Evolutionary conservation across 2,888 invertebrate genomes (phyloP), one percentile per base, ranked within the genome.

Genomic region (Notodonta dromedarius): DNA sequence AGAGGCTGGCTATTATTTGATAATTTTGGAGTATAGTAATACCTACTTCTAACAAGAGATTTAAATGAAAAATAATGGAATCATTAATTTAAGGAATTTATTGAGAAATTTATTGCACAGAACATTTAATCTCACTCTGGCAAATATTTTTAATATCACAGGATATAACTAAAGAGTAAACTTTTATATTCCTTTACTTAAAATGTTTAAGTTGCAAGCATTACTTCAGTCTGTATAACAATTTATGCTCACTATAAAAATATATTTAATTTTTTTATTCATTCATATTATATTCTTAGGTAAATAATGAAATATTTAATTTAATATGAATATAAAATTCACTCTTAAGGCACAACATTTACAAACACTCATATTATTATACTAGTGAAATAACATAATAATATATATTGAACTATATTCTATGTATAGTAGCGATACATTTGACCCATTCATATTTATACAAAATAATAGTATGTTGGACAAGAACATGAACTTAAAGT

Each of bases 91-190:
- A 35, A 52, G 53, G 42, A 50, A 60, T 75, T 62, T 61, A 56
- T 57, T 54, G 59, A 67, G 64, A 73, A 64, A 61, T 70, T 71
- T 67, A 73, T 69, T 74, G 62, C 67, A 73, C 66, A 70, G 60
- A 57, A 69, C 62, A 56, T 66, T 66, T 69, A 48, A 66, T 75
- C 63, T 74, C 65, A 69, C 67, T 63, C 57, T 52, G 66, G 54
- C n/a, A 65, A 65, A 65, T 79, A 78, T 73, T 73, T 35, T 74
- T 83, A 83, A 83, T 83, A 83, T 83, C 83, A 83, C 83, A 83
- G 83, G 70, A 73, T 77, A 79, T 69, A 73, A 77, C 69, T 59
- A 57, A 51, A 57, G 56, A 58, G 58, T 59, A 39, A 44, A 42
- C 16, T 44, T 56, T 13, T 56, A 44, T 12, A 44, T 44, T 40